Evolutionary conservation across 2,113 vertebrate species (phyloP), one percentile per base, ranked within the genome.

Genomic region (Philantomba maxwellii): DNA sequence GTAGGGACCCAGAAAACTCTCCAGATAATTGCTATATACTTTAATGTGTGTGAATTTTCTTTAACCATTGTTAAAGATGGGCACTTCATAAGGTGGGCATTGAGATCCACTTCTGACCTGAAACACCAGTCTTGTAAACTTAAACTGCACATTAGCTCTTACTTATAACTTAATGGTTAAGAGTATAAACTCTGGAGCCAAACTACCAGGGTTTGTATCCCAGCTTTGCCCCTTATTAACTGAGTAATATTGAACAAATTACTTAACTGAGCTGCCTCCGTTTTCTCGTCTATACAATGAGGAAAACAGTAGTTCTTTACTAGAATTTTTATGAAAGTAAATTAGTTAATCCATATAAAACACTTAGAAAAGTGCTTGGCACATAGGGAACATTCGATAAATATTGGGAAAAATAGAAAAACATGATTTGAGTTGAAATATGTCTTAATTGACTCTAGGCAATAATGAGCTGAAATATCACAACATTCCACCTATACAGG

Each of bases 251-350:
- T 94, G 70, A 91, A 30, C 73, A 95, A 84, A 51, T 89, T 94
- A 88, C 62, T 87, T 95, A 93, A 93, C 43, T 91, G 55, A 23
- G 96, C 64, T 83, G 21, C 12, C 23, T 90, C 55, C 86, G 11
- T 89, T 96, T 91, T 95, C 62, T 92, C 23, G 25, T 55, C 75
- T 96, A 64, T 43, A 90, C 80, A 92, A 93, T 94, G 73, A 94
- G 45, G 73, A 80, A 96, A 93, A 70, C 25, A 89, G 13, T 85
- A 96, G 11, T 96, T 85, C 36, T 26, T 91, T 60, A 28, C 36
- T 83, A 47, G 49, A 49, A 55, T 93, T 90, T 33, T 92, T 95
- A n/a, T n/a, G 60, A 89, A 49, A 53, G 89, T 96, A 93, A 89
- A 62, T 93, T 90, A 91, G 51, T 64, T 80, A 91, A 91, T 83